Evolutionary conservation across 92 coral and sea anemone genomes (phyloP).

Genomic region (Palythoa grandis): DNA sequence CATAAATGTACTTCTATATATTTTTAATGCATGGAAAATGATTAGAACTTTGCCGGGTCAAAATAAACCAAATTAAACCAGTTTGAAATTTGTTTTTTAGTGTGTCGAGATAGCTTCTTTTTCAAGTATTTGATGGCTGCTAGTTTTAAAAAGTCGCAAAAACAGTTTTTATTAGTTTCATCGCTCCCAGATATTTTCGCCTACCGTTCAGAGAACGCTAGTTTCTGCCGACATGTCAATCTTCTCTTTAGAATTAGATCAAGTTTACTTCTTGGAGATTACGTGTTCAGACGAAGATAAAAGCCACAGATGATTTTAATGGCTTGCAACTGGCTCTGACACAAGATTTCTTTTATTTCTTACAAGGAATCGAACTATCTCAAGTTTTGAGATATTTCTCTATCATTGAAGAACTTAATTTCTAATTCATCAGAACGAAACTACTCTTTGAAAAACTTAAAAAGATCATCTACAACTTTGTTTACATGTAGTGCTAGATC

Average conservation of each 20-base stretch:
- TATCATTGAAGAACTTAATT: background rate
- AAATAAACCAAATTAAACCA: background rate
- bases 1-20: background rate
- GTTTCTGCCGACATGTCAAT: too few species aligned
- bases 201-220: too few species aligned
- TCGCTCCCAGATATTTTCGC: too few species aligned
- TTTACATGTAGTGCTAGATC: background rate
- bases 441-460: background rate
- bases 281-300: background rate
- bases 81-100: background rate
- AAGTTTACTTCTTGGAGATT: background rate
- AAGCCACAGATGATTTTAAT: background rate
- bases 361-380: background rate
- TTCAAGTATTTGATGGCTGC: background rate
- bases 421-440: background rate
- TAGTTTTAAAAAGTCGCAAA: background rate
- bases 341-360: background rate
- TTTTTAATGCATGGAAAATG: background rate
- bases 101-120: background rate
- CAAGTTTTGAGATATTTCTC: background rate
- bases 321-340: background rate
- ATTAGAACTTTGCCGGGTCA: background rate
- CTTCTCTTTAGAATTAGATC: too few species aligned
- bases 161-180: too few species aligned
- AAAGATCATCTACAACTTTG: background rate